Base-by-base conservation (phyloP, 2,888 invertebrate species). In the Ichneumon xanthorius region DNA sequence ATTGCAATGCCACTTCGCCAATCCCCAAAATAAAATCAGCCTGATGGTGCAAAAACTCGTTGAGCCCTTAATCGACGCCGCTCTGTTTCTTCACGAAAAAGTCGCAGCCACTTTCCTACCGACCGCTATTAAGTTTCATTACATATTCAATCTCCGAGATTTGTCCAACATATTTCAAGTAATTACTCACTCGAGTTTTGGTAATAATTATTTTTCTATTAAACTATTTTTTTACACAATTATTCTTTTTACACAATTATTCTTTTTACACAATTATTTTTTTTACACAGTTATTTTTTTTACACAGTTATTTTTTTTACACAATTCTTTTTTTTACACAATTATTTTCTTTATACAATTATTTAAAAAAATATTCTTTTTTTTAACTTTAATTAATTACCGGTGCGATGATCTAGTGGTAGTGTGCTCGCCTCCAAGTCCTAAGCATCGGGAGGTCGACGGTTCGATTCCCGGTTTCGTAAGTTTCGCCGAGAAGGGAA, bases 111-210 rank as follows among this genome's bases (percentile, higher is more conserved):
- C 95, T 0, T 99, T 99, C 94, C 95, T 99, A 87, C 99, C 99
- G 0, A 99, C 99, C 0, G 99, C 99, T 30, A 95, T 98, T 88
- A 99, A 98, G 94, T 99, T 99, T 93, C 99, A 99, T 93, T 99
- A 99, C 92, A 96, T 97, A 84, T 99, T 99, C 94, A 99, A 99
- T 93, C 94, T 99, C 77, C 95, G 99, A 82, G 99, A 99, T 94
- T 95, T 99, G 80, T 97, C 98, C 0, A 99, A 98, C 92, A 97
- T 99, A 88, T 99, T 98, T 94, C 98, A 98, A 96, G 98, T 98
- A 94, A 93, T 82, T 72, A 37, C 7, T 81, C 48, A 48, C 22
- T 37, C 61, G 26, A 58, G 58, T 9, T 40, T 55, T 37, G 7
- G 14, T 63, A 0, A 58, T 55, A 61, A 4, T 26, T 55, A n/a